Conservation (phyloP, 1,140 invertebrate species). For the Medauroidea extradentata region DNA sequence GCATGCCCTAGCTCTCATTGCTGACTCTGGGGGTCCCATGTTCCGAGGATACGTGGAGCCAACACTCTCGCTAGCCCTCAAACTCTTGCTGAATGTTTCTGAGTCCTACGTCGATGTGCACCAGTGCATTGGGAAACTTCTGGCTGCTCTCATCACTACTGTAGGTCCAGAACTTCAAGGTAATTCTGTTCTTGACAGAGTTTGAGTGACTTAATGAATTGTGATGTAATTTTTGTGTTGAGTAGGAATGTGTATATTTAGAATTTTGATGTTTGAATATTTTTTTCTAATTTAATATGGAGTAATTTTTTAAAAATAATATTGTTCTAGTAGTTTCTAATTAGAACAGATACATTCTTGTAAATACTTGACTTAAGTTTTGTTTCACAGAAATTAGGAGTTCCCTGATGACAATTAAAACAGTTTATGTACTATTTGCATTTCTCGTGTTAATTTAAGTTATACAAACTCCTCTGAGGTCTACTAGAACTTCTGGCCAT, state of each 20-base stretch:
- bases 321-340: too few relatives aligned
- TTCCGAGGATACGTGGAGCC: conserved; percentile 96
- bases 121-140: conserved; percentile 89
- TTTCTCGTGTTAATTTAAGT: too few relatives aligned
- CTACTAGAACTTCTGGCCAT: too few relatives aligned
- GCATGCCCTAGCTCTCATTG: conserved; percentile 91
- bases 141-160: conserved; percentile 93
- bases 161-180: conserved; percentile 96
- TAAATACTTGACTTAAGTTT: too few relatives aligned
- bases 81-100: conserved; percentile 83
- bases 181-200: conserved; percentile 23
- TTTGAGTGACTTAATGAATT: not conserved
- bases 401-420: too few relatives aligned
- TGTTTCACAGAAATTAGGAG: too few relatives aligned
- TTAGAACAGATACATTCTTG: too few relatives aligned
- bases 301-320: not conserved
- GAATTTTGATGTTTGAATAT: not conserved
- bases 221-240: too few relatives aligned
- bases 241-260: too few relatives aligned
- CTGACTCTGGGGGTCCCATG: conserved; percentile 97
- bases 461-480: too few relatives aligned
- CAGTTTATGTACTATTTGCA: too few relatives aligned
- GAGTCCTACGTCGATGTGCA: conserved; percentile 89
- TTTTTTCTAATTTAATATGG: not conserved
- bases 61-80: conserved; percentile 81